Percentiles rank a stretch among this genome's conserved stretches.
Evolutionary conservation across 2,113 vertebrate genomes (phyloP).

Genomic region (Corydoras sp.): DNA sequence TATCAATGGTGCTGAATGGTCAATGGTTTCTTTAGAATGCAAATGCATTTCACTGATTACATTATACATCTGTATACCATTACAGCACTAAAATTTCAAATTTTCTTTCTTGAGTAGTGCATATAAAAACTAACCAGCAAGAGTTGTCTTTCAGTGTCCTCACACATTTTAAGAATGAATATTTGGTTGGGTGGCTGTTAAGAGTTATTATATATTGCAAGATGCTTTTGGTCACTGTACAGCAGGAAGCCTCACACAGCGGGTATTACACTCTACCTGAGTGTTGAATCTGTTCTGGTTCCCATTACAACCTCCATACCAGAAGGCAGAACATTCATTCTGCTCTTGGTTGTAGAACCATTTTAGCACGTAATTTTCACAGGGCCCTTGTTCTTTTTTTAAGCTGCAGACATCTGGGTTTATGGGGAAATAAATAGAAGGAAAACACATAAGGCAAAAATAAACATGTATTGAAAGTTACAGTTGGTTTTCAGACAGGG

Average conservation of each 20-base stretch:
- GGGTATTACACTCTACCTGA: slow-evolving; percentile 59
- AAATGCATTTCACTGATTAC: too few relatives aligned
- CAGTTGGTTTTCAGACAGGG: not conserved
- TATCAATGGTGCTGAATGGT: too few relatives aligned
- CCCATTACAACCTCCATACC: slow-evolving; percentile 76
- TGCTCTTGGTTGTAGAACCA: slow-evolving; percentile 69
- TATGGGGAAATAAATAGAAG: not conserved
- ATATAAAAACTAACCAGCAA: not conserved
- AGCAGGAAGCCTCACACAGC: slow-evolving; percentile 48
- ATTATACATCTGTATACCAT: too few relatives aligned
- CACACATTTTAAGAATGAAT: too few relatives aligned
- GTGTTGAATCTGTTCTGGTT: slow-evolving; percentile 74
- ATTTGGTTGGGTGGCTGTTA: too few relatives aligned
- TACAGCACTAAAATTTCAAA: not conserved
- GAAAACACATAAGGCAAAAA: not conserved
- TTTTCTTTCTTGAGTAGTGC: slow-evolving; percentile 11
- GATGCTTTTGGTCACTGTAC: not conserved
- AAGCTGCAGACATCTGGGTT: slow-evolving; percentile 62
- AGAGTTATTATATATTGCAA: too few relatives aligned
- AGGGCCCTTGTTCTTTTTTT: slow-evolving; percentile 59
- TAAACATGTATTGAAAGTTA: not conserved
- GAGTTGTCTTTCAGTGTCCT: too few relatives aligned
- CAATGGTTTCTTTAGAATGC: too few relatives aligned
- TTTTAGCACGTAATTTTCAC: slow-evolving; percentile 63
- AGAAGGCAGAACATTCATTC: slow-evolving; percentile 67